Evolutionary conservation across 1,140 invertebrate genomes (phyloP).

Genomic region (Trichonephila inaurata): DNA sequence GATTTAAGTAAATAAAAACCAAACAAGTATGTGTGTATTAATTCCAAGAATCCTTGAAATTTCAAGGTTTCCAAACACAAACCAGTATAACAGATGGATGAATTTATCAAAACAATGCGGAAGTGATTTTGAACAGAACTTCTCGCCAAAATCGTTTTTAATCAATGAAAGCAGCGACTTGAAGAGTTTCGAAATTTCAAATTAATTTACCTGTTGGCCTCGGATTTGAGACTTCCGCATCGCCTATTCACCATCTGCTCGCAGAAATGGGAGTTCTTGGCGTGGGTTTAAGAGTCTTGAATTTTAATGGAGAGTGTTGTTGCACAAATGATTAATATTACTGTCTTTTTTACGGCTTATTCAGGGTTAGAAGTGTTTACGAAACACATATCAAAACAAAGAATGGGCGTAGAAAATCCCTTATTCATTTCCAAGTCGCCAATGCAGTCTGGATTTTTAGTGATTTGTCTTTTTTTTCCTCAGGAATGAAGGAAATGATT

Average conservation of each 20-base stretch:
- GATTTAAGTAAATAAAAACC: background rate
- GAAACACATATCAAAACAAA: background rate
- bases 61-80: constrained; percentile 8
- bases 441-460: background rate
- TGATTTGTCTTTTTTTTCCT: background rate
- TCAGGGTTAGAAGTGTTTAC: background rate
- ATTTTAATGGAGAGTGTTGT: constrained; percentile 27
- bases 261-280: background rate
- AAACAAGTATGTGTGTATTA: background rate
- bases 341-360: background rate
- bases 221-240: constrained; percentile 7
- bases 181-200: background rate
- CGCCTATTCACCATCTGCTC: background rate
- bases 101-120: constrained; percentile 13
- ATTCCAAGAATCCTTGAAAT: constrained; percentile 35
- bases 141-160: background rate
- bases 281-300: constrained; percentile 33
- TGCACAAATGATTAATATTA: constrained; percentile 28
- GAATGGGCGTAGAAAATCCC: background rate
- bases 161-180: constrained; percentile 7
- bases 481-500: background rate
- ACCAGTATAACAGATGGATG: constrained; percentile 9
- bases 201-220: constrained; percentile 41
- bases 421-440: background rate
- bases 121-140: background rate